Evolutionary conservation across 2,797 vertebrate species (phyloP).

Genomic region (Ficedula albicollis): DNA sequence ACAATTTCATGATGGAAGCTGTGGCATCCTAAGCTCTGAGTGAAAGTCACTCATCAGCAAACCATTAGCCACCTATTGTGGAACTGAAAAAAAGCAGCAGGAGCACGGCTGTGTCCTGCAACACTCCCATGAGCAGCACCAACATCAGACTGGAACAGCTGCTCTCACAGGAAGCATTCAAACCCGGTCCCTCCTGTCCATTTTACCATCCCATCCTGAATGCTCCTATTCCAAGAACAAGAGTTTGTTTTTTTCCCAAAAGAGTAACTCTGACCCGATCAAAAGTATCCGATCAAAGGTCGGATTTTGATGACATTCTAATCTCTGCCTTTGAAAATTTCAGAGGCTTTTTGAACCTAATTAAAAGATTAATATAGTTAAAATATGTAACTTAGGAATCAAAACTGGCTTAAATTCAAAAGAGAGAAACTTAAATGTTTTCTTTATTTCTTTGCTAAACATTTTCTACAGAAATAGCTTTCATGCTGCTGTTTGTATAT

Average conservation of each 20-base stretch:
- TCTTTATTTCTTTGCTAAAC: neutral
- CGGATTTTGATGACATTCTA: neutral
- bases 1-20: neutral
- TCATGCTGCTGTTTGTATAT: neutral
- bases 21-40: neutral
- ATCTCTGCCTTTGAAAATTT: neutral
- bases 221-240: neutral
- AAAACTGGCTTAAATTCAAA: neutral
- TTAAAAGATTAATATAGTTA: neutral
- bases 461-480: neutral
- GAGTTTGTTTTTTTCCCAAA: neutral
- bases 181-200: rapidly evolving
- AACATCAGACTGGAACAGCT: neutral
- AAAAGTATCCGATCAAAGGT: neutral
- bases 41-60: neutral
- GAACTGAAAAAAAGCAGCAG: neutral
- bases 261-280: neutral
- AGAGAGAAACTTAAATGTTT: neutral
- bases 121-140: neutral
- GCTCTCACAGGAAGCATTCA: neutral
- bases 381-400: neutral
- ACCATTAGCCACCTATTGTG: neutral
- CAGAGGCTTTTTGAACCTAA: neutral
- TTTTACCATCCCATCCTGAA: neutral
- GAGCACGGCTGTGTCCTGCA: neutral